A percentile compares a stretch with the other conserved stretches of the same genome.
phyloP scores from a whole-genome alignment of 1,140 invertebrate species.

The Ganaspis sp. region DNA sequence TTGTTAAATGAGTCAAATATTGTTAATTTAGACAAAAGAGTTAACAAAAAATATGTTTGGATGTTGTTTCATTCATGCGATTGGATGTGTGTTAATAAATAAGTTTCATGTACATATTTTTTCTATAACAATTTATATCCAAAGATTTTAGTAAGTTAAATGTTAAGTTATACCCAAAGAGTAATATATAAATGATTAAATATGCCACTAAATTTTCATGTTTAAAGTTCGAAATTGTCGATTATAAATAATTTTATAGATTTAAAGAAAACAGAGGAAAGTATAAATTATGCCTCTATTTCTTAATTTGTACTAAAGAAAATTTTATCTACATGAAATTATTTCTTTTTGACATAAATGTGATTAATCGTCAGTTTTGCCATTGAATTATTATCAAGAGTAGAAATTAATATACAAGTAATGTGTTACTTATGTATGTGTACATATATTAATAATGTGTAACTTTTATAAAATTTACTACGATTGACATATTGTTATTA shows the following conservation, averaged over 20 bases:
- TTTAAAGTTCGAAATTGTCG: background rate
- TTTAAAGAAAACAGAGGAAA: background rate
- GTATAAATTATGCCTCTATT: no score
- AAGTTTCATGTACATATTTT: constrained; percentile 57
- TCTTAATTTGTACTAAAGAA: background rate
- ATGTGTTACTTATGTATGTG: background rate
- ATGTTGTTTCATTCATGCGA: no score
- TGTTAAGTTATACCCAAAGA: constrained; percentile 55
- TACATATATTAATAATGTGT: background rate
- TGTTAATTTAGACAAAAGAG: background rate
- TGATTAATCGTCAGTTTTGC: background rate
- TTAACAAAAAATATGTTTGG: no score
- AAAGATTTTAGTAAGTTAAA: constrained; percentile 57
- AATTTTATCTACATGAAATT: background rate
- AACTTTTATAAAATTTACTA: background rate
- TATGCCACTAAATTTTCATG: background rate
- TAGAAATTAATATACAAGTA: background rate
- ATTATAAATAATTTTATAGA: background rate
- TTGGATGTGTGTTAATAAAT: background rate
- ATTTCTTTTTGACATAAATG: background rate
- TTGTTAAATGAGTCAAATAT: no score
- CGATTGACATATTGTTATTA: background rate
- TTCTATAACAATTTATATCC: constrained; percentile 52
- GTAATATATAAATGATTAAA: constrained; percentile 52
- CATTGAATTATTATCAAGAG: no score